Evolutionary conservation across 2,797 vertebrate genomes (phyloP), one percentile per base, ranked within the genome.

Genomic region (Onychomys arenicola): DNA sequence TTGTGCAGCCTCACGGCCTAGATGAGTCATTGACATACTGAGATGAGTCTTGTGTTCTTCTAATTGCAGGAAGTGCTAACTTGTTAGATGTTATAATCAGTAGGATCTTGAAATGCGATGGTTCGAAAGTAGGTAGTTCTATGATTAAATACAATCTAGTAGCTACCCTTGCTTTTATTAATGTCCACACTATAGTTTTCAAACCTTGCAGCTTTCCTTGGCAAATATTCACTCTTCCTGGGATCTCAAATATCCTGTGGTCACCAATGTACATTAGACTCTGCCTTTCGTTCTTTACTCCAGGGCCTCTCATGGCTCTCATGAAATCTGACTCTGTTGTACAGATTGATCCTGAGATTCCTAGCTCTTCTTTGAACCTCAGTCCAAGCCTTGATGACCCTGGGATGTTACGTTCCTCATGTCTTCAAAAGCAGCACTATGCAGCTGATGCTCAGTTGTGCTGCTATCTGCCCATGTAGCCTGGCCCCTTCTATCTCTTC

Each of bases 1-100:
- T 0, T n/a, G 4, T 46, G 23, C 1, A 77, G 14, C 4, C 16
- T 16, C 4, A 34, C 13, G 43, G 46, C 3, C 11, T 52, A 14
- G n/a, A 46, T 19, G 27, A 14, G 49, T 21, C 55, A 69, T 82
- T 52, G n/a, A 90, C 14, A 61, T 37, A 8, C 23, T 59, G 27
- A n/a, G 8, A 43, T 77, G 46, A 77, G 8, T 63, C 71, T 65
- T 63, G 5, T 19, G 25, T 52, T 52, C 40, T 40, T 59, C 75
- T 32, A 21, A 46, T 46, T n/a, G 34, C 7, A 27, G 57, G 85
- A 52, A 4, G 37, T n/a, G 19, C 13, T 21, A 49, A 19, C 16
- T 81, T 16, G 21, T 19, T 43, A 57, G 27, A 13, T 21, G 3
- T 21, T 57, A 37, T 57, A 87, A 49, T 57, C 37, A 61, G 46